These are phyloP conservation scores for Melangyna quadrimaculata DNA, from an alignment of 2,888 invertebrate genomes.

Conservation along the genomic window DNA sequence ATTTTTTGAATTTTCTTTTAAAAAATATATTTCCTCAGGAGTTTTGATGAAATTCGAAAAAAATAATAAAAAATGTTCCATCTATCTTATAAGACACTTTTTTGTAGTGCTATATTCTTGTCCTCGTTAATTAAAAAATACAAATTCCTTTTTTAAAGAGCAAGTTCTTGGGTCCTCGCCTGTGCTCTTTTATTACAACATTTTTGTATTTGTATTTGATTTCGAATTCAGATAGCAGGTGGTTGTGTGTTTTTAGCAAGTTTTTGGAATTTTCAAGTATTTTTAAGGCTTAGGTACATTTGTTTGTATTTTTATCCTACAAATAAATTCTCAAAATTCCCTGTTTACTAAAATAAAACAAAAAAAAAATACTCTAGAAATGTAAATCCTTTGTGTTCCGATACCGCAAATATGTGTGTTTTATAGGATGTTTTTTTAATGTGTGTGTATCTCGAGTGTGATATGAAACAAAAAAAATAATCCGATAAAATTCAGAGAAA, in stretches of 20 bases:
- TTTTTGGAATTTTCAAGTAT: not conserved
- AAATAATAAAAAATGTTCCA: too few species aligned
- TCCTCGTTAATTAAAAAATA: too few species aligned
- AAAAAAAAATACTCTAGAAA: not conserved
- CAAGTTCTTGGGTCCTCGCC: too few species aligned
- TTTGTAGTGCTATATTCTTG: too few species aligned
- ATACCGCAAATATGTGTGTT: not conserved
- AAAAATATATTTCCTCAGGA: too few species aligned
- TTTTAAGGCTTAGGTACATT: not conserved
- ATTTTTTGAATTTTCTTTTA: too few species aligned
- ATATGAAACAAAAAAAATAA: slow-evolving; percentile 31
- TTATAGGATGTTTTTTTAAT: slow-evolving; percentile 9
- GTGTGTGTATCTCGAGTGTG: slow-evolving; percentile 15
- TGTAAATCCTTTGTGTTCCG: not conserved
- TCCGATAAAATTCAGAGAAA: slow-evolving; percentile 52
- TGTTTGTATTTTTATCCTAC: not conserved
- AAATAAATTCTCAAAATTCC: slow-evolving; percentile 18
- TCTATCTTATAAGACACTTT: too few species aligned
- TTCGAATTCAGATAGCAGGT: not conserved
- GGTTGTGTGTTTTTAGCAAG: not conserved
- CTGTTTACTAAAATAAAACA: not conserved
- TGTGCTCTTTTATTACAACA: not conserved
- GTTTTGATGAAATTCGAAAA: too few species aligned
- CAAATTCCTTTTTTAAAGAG: too few species aligned
- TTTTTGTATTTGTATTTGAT: not conserved